Evolutionary conservation across 23 tunicate genomes (phyloP), one percentile per base, ranked within the genome.

Genomic region (Ciona savignyi): DNA sequence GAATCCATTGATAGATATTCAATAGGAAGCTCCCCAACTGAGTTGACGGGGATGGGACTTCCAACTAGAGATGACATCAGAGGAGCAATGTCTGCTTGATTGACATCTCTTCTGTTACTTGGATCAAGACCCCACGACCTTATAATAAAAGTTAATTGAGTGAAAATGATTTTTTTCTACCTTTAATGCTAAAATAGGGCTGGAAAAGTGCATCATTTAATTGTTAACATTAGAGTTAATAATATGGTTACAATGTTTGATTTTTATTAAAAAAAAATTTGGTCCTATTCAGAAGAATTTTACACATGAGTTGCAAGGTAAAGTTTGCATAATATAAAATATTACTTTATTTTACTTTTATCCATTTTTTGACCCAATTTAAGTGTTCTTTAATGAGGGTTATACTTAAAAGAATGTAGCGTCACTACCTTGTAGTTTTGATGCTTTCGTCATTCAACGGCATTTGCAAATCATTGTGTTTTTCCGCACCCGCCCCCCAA

Each of bases 41-140:
- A 86, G 35, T 93, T 86, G 19, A 82, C 88, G 9, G 98, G 98
- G 24, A 77, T 62, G 0, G 98, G 85, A 29, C 78, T 28, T 1
- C 85, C 83, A 32, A 86, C 35, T 26, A 86, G 28, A 0, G 85
- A 24, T 70, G 98, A 81, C 93, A 93, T 93, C 19, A 86, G 60
- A 15, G 95, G 89, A 0, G 98, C 80, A 67, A 93, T 72, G 60
- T 93, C 93, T 4, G 93, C 93, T 86, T 93, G 98, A 6, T 86
- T 84, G 0, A 93, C 88, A 62, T 93, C 98, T 60, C 32, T 61
- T 4, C 86, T 63, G n/a, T 67, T 9, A 11, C 34, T 23, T 4
- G 80, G 80, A 27, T 74, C 66, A 24, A 83, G 42, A 26, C 65
- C 65, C 96, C 96, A 89, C 1, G 78, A 73, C 51, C 96, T 88